Conservation (phyloP, 2,888 invertebrate genomes). For the Latrodectus elegans region DNA sequence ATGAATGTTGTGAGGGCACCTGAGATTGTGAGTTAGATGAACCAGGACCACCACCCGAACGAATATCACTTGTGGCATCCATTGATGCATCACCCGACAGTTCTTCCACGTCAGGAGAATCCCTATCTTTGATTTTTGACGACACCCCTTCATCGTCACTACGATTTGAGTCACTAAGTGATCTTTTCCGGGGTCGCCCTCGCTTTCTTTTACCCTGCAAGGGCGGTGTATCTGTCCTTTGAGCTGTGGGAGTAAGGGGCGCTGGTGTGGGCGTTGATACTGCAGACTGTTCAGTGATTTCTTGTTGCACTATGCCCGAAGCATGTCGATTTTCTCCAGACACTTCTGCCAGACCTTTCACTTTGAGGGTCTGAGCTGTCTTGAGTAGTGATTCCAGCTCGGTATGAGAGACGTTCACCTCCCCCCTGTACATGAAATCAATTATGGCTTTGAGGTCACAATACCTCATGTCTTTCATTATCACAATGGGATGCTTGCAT, state of each 20-base stretch:
- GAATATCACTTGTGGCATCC: conserved; percentile 64
- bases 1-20: conserved; percentile 59
- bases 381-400: conserved; percentile 90
- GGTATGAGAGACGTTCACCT: conserved; percentile 94
- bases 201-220: conserved; percentile 66
- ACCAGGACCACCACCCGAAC: conserved; percentile 53
- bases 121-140: conserved; percentile 68
- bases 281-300: conserved; percentile 42
- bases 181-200: conserved; percentile 67
- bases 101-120: conserved; percentile 68
- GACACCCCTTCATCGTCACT: conserved; percentile 66
- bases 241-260: conserved; percentile 39
- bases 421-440: conserved; percentile 96
- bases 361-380: conserved; percentile 92
- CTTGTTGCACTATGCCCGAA: conserved; percentile 65
- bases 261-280: conserved; percentile 20
- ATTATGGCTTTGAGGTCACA: conserved; percentile 91
- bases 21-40: conserved; percentile 68
- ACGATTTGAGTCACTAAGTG: conserved; percentile 62
- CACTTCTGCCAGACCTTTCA: conserved; percentile 85
- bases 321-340: conserved; percentile 81
- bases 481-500: conserved; percentile 94
- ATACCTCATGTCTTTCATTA: conserved; percentile 93
- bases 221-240: conserved; percentile 68
- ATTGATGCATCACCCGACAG: conserved; percentile 67